phyloP scores from a whole-genome alignment of 2,888 invertebrate species.

The Orchesella flavescens region DNA sequence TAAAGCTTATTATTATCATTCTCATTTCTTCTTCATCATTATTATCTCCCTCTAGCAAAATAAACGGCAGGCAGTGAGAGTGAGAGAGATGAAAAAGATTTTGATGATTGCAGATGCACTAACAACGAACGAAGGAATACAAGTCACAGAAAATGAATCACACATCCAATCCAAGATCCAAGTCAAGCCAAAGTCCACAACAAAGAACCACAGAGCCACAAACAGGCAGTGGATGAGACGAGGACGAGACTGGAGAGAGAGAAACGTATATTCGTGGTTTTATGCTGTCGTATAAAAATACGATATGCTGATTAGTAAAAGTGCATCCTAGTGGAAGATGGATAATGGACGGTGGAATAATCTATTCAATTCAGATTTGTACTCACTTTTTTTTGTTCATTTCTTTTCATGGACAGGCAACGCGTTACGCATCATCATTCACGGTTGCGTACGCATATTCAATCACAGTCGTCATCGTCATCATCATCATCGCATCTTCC shows the following conservation, averaged over 20 bases:
- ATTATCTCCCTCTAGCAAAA: constrained; percentile 18
- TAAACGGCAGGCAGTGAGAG: not conserved
- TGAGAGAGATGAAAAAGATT: constrained; percentile 13
- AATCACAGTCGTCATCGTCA: constrained; percentile 57
- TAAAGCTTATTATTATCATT: constrained; percentile 40
- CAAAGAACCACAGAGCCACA: constrained; percentile 19
- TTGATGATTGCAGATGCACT: constrained; percentile 40
- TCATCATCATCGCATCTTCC: constrained; percentile 40
- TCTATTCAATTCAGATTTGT: constrained; percentile 58
- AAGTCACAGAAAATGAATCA: constrained; percentile 44
- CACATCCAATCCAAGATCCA: constrained; percentile 24
- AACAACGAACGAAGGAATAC: constrained; percentile 5
- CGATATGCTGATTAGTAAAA: constrained; percentile 3
- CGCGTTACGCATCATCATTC: constrained; percentile 61
- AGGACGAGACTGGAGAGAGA: not conserved
- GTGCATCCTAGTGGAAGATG: constrained; percentile 26
- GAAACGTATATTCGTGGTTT: too few relatives aligned
- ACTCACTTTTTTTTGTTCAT: constrained; percentile 31
- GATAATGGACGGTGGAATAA: constrained; percentile 53
- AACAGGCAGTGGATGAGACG: constrained; percentile 10
- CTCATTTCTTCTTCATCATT: constrained; percentile 32
- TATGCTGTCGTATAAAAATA: too few relatives aligned
- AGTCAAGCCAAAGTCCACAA: constrained; percentile 17
- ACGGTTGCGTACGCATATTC: constrained; percentile 57
- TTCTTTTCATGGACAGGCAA: constrained; percentile 53